Evolutionary conservation across 2,113 vertebrate species (phyloP).

Genomic region (Panthera tigris): DNA sequence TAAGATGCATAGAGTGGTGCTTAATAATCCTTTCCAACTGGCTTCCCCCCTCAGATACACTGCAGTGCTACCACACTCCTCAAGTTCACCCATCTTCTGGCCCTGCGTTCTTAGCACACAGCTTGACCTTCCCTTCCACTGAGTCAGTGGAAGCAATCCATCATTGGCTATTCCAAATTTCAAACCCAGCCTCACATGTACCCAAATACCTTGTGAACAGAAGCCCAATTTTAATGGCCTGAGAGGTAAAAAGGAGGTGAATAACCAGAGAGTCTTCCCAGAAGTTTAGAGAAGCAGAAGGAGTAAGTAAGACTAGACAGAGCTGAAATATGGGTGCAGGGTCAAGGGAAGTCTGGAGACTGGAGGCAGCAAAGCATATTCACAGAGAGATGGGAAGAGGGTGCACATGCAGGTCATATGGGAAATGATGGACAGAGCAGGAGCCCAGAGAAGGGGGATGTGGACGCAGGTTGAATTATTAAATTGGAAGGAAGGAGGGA

Average conservation of each 20-base stretch:
- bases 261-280: background rate
- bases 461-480: background rate
- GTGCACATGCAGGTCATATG: accelerated
- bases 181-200: background rate
- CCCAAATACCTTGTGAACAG: background rate
- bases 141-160: background rate
- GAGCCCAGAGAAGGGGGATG: background rate
- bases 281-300: background rate
- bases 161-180: background rate
- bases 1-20: background rate
- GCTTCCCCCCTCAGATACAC: too few species aligned
- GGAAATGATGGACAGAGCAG: background rate
- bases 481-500: background rate
- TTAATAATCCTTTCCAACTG: background rate
- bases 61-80: background rate
- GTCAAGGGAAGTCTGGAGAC: background rate
- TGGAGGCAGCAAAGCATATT: background rate
- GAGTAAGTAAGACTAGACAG: background rate
- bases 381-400: too few species aligned
- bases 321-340: background rate
- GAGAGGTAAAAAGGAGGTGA: background rate
- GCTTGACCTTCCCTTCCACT: background rate
- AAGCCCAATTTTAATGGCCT: background rate
- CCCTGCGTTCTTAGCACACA: background rate
- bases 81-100: background rate